Evolutionary conservation across 2,797 vertebrate genomes (phyloP).

Genomic region (Ficedula albicollis): DNA sequence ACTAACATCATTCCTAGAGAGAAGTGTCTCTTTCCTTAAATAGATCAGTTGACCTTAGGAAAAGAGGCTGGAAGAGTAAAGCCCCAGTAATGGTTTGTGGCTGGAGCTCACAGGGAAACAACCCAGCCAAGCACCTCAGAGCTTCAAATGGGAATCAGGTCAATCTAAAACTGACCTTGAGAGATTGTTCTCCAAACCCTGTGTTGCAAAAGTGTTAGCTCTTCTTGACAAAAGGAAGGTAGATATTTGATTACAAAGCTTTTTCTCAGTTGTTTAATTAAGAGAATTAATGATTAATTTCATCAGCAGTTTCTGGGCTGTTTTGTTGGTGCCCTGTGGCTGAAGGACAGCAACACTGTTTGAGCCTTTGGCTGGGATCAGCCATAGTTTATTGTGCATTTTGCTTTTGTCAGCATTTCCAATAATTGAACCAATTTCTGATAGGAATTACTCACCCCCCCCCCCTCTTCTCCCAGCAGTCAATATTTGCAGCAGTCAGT

Average conservation of each 20-base stretch:
- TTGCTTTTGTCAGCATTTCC: slow-evolving; percentile 23
- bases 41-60: not conserved
- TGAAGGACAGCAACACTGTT: slow-evolving; percentile 24
- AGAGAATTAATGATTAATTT: slow-evolving; percentile 43
- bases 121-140: not conserved
- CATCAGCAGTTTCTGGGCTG: slow-evolving; percentile 18
- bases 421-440: slow-evolving; percentile 8
- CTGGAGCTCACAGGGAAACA: not conserved
- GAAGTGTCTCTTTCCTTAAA: not conserved
- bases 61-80: not conserved
- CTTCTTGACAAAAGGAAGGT: not conserved
- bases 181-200: not conserved
- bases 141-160: not conserved
- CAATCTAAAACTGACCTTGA: not conserved
- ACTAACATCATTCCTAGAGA: not conserved
- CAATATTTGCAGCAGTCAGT: not conserved
- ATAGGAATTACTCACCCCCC: not conserved
- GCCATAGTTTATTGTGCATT: not conserved
- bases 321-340: not conserved
- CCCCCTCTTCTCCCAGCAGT: not conserved
- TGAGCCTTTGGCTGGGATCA: not conserved
- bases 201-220: not conserved
- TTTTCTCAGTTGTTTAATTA: slow-evolving; percentile 34
- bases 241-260: slow-evolving; percentile 7
- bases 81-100: not conserved